A percentile compares a stretch with the other conserved stretches of the same genome.
phyloP scores from a whole-genome alignment of 2,113 vertebrate species.

The Tylochromis polylepis region DNA sequence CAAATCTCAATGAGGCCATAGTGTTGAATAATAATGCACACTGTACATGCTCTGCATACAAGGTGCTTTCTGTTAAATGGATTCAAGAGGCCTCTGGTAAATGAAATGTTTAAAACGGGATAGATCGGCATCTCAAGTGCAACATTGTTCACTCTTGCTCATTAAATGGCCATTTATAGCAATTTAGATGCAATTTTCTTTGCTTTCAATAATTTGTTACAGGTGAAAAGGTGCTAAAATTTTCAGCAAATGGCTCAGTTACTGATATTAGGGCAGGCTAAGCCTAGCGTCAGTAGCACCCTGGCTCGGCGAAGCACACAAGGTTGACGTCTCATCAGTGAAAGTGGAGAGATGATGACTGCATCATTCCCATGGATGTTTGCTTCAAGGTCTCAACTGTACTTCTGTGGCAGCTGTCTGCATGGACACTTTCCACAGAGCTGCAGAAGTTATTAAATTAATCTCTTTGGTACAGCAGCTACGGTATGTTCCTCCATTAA shows the following conservation, averaged over 20 bases:
- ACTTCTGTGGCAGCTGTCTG: conserved; percentile 1
- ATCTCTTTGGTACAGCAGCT: conserved; percentile 27
- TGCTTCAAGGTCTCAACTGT: conserved; percentile 5
- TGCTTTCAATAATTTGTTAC: not conserved
- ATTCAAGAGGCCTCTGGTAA: conserved; percentile 12
- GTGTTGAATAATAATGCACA: conserved; percentile 32
- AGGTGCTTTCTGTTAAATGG: conserved; percentile 7
- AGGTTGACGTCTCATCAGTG: not conserved
- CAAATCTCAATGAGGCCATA: conserved; percentile 34
- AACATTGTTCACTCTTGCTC: not conserved
- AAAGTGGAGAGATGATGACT: not conserved
- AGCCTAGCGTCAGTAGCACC: not conserved
- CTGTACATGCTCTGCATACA: conserved; percentile 1
- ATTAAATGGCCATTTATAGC: conserved; percentile 27
- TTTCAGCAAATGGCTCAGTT: not conserved
- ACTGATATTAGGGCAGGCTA: not conserved
- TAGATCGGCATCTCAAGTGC: conserved; percentile 10
- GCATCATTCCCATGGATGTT: conserved; percentile 4
- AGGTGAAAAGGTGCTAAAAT: not conserved
- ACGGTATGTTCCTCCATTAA: conserved; percentile 6
- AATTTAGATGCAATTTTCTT: conserved; percentile 1
- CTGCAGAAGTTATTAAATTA: conserved; percentile 37
- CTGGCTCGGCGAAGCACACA: not conserved
- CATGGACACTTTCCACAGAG: conserved; percentile 13
- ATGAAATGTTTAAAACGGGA: not conserved